Evolutionary conservation across 1,140 invertebrate species (phyloP).

Genomic region (Batillaria attramentaria): DNA sequence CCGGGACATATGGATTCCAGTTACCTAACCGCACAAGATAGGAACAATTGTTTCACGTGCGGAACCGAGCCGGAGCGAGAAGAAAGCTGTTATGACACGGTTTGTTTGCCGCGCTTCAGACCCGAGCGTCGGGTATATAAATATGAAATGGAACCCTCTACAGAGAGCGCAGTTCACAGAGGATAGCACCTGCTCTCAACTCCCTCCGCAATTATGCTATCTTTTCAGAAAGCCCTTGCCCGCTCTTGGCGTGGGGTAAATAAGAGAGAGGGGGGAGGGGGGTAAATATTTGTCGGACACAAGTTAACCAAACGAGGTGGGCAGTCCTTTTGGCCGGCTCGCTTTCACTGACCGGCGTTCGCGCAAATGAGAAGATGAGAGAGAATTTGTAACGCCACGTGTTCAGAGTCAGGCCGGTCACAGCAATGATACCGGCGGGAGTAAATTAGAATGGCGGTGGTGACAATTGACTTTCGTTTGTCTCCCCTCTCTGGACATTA

Average conservation of each 20-base stretch:
- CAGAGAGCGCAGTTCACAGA: background rate
- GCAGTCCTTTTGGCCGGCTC: slow-evolving; percentile 6
- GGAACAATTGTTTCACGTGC: slow-evolving; percentile 18
- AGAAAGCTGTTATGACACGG: slow-evolving; percentile 5
- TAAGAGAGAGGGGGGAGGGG: slow-evolving; percentile 11
- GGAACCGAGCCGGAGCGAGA: background rate
- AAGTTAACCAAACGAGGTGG: slow-evolving; percentile 1
- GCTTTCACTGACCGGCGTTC: too few relatives aligned
- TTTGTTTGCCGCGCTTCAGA: background rate
- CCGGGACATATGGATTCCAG: background rate
- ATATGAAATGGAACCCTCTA: slow-evolving; percentile 20
- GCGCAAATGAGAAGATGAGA: too few relatives aligned
- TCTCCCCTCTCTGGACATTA: too few relatives aligned
- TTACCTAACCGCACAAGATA: slow-evolving; percentile 3
- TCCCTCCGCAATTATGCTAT: slow-evolving; percentile 15
- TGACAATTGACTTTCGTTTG: too few relatives aligned
- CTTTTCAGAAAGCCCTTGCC: background rate
- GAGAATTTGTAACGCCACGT: too few relatives aligned
- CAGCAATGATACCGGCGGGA: too few relatives aligned
- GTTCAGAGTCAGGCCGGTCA: too few relatives aligned
- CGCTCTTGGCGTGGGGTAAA: background rate
- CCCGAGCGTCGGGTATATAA: background rate
- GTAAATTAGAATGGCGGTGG: too few relatives aligned
- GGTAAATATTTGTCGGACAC: slow-evolving; percentile 17
- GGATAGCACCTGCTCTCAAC: slow-evolving; percentile 3